Conservation (phyloP, 2,888 invertebrate genomes). For the Ethmia dodecea region DNA sequence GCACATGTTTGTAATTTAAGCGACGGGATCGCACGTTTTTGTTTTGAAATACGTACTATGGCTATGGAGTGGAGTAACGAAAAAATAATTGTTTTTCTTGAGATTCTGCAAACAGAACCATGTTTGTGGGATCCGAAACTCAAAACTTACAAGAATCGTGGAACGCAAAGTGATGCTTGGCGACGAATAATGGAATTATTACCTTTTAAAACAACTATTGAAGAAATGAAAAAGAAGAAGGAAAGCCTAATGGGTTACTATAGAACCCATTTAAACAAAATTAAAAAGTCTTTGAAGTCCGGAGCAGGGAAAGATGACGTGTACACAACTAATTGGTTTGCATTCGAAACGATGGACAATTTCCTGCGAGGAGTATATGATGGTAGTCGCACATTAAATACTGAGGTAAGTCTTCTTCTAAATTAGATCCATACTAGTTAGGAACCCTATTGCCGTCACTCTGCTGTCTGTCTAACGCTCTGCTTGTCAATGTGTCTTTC, state of each 20-base stretch:
- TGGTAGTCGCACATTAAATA: not conserved
- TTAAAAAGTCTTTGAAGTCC: not conserved
- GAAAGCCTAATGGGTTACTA: not conserved
- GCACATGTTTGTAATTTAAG: conserved; percentile 1
- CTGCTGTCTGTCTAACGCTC: not conserved
- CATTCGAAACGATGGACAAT: not conserved
- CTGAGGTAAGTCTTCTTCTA: not conserved
- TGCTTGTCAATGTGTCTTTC: not conserved
- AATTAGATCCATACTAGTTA: not conserved
- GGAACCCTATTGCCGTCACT: not conserved
- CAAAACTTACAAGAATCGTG: conserved; percentile 9
- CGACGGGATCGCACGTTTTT: conserved; percentile 4
- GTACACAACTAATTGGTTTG: not conserved
- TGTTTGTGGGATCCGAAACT: conserved; percentile 13
- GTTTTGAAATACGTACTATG: not conserved
- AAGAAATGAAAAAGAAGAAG: not conserved
- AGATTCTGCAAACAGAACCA: conserved; percentile 15
- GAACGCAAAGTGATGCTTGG: conserved; percentile 12
- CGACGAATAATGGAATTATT: conserved; percentile 12
- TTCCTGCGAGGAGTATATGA: not conserved
- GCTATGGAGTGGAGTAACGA: conserved; percentile 12
- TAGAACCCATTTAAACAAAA: not conserved
- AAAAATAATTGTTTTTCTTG: conserved; percentile 12
- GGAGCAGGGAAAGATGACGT: not conserved
- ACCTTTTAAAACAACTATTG: not conserved